Base-by-base conservation (phyloP, 2,797 vertebrate genomes). In the Urophycis tenuis region DNA sequence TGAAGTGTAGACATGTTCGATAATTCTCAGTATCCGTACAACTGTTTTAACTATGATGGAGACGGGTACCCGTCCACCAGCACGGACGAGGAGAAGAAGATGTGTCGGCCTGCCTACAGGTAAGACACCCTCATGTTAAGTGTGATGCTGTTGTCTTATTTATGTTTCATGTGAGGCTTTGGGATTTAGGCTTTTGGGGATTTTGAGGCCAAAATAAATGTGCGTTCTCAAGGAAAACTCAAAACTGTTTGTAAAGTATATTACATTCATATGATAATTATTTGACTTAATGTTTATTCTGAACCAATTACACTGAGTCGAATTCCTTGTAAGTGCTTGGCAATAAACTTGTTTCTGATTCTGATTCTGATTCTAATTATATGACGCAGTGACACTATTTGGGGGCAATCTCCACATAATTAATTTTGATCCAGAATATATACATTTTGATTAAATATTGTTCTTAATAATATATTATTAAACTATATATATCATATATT, bases 31-130 rank as follows among this genome's bases (percentile, higher is more conserved):
- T 99, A 99, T 80, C 97, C 98, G 77, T 99, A 98, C 80, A 99
- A 99, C 90, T 99, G 98, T 79, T 99, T 99, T 81, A 97, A 97
- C 88, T 95, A 99, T n/a, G 96, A 98, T 77, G 95, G 95, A 12
- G 96, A 98, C 19, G 96, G 96, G 79, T 96, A 95, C 80, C 96
- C 96, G 5, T 92, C 95, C 11, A 95, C 96, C 82, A 95, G 95
- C 85, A 93, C 95, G 0, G 96, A 98, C 0, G 94, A 97, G 31
- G 95, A 96, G 77, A 96, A 96, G 91, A 95, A 96, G 84, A 95
- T 96, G 89, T 96, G 95, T 34, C 84, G 97, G 90, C 97, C 97
- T 0, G 97, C 98, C 0, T 99, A 99, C 94, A 99, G 98, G 98
- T 99, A 95, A 0, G 78, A 22, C 31, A 5, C 79, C 53, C 72